Conservation (phyloP, 2,113 vertebrate species). For the Willisornis vidua region DNA sequence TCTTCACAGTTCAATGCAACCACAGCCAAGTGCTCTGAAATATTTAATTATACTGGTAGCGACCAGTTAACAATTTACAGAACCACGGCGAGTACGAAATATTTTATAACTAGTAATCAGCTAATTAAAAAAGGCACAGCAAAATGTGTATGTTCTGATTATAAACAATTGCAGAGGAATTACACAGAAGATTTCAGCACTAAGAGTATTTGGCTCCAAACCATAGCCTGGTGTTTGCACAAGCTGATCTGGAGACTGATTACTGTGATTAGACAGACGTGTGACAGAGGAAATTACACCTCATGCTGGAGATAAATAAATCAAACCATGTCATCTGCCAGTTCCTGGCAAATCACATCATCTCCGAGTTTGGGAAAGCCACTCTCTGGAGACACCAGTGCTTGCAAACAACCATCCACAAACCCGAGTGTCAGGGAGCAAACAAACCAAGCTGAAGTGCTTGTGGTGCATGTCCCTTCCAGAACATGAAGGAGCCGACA, state of each 20-base stretch:
- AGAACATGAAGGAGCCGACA: neutral
- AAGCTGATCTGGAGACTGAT: slow-evolving; percentile 44
- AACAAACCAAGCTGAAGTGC: accelerated
- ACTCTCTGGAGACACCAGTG: neutral
- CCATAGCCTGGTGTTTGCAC: slow-evolving; percentile 31
- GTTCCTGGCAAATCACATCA: neutral
- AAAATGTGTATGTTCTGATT: slow-evolving; percentile 72
- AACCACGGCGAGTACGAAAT: slow-evolving; percentile 69
- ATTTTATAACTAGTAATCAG: slow-evolving; percentile 79
- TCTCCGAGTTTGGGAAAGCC: neutral
- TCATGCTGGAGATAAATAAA: neutral
- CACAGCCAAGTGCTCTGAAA: slow-evolving; percentile 77
- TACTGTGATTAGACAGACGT: slow-evolving; percentile 38
- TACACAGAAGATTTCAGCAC: slow-evolving; percentile 48
- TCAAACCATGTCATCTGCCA: slow-evolving; percentile 10
- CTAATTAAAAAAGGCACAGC: slow-evolving; percentile 73
- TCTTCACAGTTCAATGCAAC: slow-evolving; percentile 85
- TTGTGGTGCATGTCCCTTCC: neutral
- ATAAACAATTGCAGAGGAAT: slow-evolving; percentile 58
- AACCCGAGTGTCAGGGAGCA: neutral
- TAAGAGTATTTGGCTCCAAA: slow-evolving; percentile 38
- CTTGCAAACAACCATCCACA: neutral
- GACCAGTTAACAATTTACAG: slow-evolving; percentile 80
- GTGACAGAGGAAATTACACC: slow-evolving; percentile 49
- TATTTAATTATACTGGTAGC: slow-evolving; percentile 84